A percentile compares a stretch with the other conserved stretches of the same genome.
Conservation (phyloP, 2,113 vertebrate genomes). For the Felis catus region DNA sequence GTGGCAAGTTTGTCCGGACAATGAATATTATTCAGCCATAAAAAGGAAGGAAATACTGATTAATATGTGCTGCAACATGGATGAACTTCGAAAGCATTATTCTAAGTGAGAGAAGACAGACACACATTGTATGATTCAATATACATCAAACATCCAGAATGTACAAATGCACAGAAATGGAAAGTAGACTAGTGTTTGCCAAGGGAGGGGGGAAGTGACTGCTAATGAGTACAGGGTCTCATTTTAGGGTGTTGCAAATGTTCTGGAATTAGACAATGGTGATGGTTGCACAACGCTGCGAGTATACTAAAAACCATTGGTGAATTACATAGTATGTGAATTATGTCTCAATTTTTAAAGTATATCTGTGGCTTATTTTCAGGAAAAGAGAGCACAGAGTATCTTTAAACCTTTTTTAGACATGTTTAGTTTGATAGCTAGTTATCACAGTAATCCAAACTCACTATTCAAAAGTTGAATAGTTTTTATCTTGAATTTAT, state of each 20-base stretch:
- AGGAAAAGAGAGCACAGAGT: neutral
- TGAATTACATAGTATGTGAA: neutral
- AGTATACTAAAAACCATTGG: neutral
- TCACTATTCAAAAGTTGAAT: neutral
- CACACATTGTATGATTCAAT: neutral
- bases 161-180: neutral
- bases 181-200: neutral
- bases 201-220: neutral
- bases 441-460: neutral
- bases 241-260: neutral
- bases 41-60: neutral
- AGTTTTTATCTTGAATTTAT: neutral
- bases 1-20: neutral
- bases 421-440: neutral
- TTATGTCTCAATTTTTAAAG: neutral
- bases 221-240: neutral
- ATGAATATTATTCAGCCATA: neutral
- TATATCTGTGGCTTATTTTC: neutral
- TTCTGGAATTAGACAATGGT: neutral
- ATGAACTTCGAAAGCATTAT: neutral
- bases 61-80: neutral
- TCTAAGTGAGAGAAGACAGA: neutral
- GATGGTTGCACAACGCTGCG: neutral
- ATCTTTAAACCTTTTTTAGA: neutral
- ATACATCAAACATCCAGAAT: neutral